These are phyloP conservation scores for Eristalinus aeneus DNA, from an alignment of 2,888 invertebrate genomes.

Conservation along the genomic window DNA sequence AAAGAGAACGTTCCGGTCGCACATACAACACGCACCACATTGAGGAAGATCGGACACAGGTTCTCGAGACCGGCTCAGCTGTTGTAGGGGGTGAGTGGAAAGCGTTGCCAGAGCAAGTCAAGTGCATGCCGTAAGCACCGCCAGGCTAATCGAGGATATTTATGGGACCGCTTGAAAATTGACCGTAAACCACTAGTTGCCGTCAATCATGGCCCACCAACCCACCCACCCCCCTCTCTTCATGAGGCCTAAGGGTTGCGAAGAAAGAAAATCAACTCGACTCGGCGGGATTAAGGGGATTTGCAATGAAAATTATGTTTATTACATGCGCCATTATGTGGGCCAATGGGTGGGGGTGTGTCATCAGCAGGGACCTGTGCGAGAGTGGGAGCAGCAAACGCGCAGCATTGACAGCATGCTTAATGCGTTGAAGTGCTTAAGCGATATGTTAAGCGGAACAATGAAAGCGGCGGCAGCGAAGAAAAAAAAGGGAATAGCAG, in stretches of 20 bases:
- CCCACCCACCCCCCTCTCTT: neutral
- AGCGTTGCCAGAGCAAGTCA: conserved; percentile 19
- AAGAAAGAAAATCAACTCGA: conserved; percentile 3
- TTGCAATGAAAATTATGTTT: conserved; percentile 44
- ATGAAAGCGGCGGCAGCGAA: neutral
- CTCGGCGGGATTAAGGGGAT: conserved; percentile 36
- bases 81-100: neutral
- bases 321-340: conserved; percentile 25
- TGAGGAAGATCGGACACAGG: conserved; percentile 13
- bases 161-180: conserved; percentile 38
- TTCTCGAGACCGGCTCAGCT: neutral
- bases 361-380: too few relatives aligned
- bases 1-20: conserved; percentile 31
- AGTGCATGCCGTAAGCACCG: conserved; percentile 44
- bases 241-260: neutral
- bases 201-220: conserved; percentile 22
- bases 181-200: conserved; percentile 67
- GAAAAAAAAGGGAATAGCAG: neutral
- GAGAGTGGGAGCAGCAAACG: neutral
- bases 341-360: neutral
- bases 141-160: conserved; percentile 54
- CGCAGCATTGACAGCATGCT: neutral
- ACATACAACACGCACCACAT: neutral
- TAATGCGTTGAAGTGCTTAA: conserved; percentile 15
- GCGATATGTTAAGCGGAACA: neutral